A percentile compares a stretch with the other conserved stretches of the same genome.
These are phyloP conservation scores for Scophthalmus maximus DNA, from an alignment of 2,113 vertebrate species.

Conservation along the genomic window DNA sequence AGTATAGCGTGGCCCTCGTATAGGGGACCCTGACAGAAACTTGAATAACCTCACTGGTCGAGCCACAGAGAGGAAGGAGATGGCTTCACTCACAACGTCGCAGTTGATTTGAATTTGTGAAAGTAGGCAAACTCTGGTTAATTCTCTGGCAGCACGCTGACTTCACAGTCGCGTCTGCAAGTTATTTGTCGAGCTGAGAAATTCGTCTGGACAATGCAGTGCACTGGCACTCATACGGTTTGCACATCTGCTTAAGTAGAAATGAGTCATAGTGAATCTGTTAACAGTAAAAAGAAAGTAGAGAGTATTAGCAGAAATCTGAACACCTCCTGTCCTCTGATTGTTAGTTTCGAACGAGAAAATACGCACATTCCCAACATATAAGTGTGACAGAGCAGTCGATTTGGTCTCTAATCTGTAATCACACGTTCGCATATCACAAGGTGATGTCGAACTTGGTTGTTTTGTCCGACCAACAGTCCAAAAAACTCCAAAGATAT, in stretches of 20 bases:
- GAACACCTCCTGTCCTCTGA: background rate
- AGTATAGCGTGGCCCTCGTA: slow-evolving; percentile 55
- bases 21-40: slow-evolving; percentile 36
- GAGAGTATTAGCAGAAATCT: background rate
- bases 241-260: background rate
- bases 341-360: background rate
- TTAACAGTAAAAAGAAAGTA: background rate
- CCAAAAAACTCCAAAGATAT: background rate
- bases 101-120: slow-evolving; percentile 43
- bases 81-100: slow-evolving; percentile 56
- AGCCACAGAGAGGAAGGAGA: slow-evolving; percentile 45
- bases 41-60: slow-evolving; percentile 58
- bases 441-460: background rate
- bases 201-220: no score
- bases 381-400: background rate
- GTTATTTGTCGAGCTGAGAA: slow-evolving; percentile 10
- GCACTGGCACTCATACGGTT: background rate
- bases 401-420: no score
- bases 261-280: background rate
- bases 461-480: background rate
- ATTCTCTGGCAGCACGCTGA: slow-evolving; percentile 22
- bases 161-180: background rate
- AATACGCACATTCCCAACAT: background rate
- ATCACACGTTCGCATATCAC: background rate
- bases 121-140: slow-evolving; percentile 26